phyloP scores from a whole-genome alignment of 2,888 invertebrate species.

The Agrotis exclamationis region DNA sequence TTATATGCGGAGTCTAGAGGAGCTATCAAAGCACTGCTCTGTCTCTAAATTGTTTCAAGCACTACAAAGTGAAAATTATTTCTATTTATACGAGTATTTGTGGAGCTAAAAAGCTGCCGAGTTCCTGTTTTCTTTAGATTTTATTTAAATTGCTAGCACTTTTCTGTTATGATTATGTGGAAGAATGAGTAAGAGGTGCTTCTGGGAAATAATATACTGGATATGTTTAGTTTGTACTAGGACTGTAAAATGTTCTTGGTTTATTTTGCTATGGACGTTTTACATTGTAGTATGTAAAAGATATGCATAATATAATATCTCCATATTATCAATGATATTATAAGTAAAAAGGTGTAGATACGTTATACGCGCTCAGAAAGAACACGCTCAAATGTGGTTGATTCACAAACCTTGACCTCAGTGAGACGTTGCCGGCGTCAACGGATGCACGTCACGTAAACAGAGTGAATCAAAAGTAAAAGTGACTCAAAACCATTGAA shows the following conservation, averaged over 20 bases:
- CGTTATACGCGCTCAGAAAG: too few relatives aligned
- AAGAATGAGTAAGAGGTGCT: constrained; percentile 25
- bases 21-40: too few relatives aligned
- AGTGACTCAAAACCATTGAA: too few relatives aligned
- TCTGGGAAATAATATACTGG: constrained; percentile 25
- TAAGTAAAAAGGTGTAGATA: too few relatives aligned
- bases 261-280: constrained; percentile 14
- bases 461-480: too few relatives aligned
- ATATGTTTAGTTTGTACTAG: constrained; percentile 16
- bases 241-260: not conserved
- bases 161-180: constrained; percentile 46
- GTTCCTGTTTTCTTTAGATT: constrained; percentile 50
- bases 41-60: constrained; percentile 61
- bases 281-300: not conserved
- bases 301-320: too few relatives aligned
- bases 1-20: too few relatives aligned
- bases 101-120: constrained; percentile 46
- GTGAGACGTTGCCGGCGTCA: too few relatives aligned
- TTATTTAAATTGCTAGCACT: constrained; percentile 49
- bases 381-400: too few relatives aligned
- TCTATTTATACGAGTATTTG: constrained; percentile 56
- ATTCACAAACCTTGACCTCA: too few relatives aligned
- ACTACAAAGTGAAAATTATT: constrained; percentile 60
- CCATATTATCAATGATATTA: too few relatives aligned
- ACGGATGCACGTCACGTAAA: too few relatives aligned